Conservation (phyloP, 1,140 invertebrate species). For the Caenorhabditis latens region DNA sequence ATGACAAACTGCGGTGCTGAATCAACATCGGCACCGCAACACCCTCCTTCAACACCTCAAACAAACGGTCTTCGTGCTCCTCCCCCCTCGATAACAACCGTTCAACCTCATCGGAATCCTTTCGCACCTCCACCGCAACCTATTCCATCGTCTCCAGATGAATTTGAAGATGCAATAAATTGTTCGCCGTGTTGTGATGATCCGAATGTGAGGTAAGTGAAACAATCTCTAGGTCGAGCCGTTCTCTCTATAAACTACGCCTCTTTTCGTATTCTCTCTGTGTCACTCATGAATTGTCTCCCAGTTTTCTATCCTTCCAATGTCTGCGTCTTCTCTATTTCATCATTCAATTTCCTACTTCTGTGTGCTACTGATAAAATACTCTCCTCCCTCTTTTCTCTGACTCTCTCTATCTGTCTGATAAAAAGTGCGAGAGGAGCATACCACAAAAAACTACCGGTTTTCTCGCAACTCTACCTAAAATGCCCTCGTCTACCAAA, state of each 20-base stretch:
- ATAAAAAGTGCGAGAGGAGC: constrained; percentile 16
- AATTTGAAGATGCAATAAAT: constrained; percentile 67
- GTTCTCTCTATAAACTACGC: background rate
- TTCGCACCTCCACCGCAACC: constrained; percentile 21
- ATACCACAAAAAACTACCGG: background rate
- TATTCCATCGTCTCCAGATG: constrained; percentile 52
- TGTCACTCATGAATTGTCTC: background rate
- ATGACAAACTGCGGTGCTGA: constrained; percentile 51
- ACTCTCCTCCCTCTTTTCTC: background rate
- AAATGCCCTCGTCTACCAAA: constrained; percentile 55
- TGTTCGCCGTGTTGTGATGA: constrained; percentile 72
- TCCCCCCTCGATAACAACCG: background rate
- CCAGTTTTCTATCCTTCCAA: background rate
- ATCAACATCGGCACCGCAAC: constrained; percentile 33
- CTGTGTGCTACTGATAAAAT: constrained; percentile 23
- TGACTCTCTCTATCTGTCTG: background rate
- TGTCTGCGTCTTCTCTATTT: constrained; percentile 10
- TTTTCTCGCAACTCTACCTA: background rate
- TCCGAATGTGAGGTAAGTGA: constrained; percentile 66
- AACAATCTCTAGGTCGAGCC: background rate
- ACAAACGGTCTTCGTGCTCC: constrained; percentile 18
- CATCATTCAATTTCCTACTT: background rate
- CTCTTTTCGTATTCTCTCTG: background rate
- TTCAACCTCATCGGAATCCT: constrained; percentile 62
- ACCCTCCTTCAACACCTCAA: background rate